Evolutionary conservation across 1,140 invertebrate genomes (phyloP), one percentile per base, ranked within the genome.

Genomic region (Lepidurus arcticus): DNA sequence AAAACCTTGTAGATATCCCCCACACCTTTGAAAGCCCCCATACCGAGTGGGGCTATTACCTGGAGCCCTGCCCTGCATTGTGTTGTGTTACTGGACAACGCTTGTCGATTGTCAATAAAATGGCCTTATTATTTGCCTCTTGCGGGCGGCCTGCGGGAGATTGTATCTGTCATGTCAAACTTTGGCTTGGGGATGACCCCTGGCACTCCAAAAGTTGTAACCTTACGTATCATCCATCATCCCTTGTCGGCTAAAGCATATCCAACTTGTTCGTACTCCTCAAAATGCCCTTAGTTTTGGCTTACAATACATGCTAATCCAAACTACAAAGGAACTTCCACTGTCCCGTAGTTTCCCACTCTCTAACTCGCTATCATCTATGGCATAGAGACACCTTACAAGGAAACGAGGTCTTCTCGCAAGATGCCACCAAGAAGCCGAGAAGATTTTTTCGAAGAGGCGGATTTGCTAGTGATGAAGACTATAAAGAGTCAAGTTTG

Each of bases 71-170:
- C 53, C 53, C 53, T 65, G 53, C 53, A 13, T 21, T 65, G 53
- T 21, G 21, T 65, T 65, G 53, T 65, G 53, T 65, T 65, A 65
- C 53, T 21, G 53, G 53, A 65, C 53, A 65, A 65, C 53, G 53
- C 53, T 65, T 65, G 53, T 65, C 53, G 53, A 65, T 65, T 65
- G 53, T 65, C 53, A 65, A 65, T 65, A 65, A 65, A 65, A 65
- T 65, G 53, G 53, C 53, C 53, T 65, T 65, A 65, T 65, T 65
- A 65, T 65, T 65, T 65, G 53, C 53, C 53, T 65, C 53, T 65
- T 21, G 53, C 53, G 53, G 53, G 53, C 8, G 53, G 53, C 53
- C 53, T 65, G 53, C n/a, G 53, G 53, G 53, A 65, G 53, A 65
- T 65, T 65, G 53, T 21, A 65, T 65, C 53, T 65, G 53, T 65